Percentiles rank a stretch among this genome's conserved stretches.
phyloP scores from a whole-genome alignment of 2,797 vertebrate species.

The Enteromius mattozi region DNA sequence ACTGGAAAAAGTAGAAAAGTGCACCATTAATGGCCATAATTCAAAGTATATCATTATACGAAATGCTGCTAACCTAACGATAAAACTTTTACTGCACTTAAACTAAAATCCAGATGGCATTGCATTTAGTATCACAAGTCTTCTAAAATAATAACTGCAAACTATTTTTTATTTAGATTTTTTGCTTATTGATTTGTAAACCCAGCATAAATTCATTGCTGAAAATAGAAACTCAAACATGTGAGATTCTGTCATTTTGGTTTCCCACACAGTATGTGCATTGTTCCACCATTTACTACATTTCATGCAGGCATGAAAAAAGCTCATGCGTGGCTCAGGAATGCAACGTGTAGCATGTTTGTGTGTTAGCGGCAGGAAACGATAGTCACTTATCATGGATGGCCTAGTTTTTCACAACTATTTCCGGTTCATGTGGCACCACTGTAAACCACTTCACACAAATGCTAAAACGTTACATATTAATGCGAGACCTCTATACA shows the following conservation, averaged over 20 bases:
- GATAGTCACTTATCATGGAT: slow-evolving; percentile 53
- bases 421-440: slow-evolving; percentile 58
- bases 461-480: slow-evolving; percentile 39
- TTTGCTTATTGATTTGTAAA: background rate
- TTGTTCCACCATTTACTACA: background rate
- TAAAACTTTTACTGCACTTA: background rate
- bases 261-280: slow-evolving; percentile 22
- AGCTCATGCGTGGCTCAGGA: slow-evolving; percentile 1
- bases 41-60: background rate
- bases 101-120: background rate
- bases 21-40: background rate
- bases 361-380: slow-evolving; percentile 56
- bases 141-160: background rate
- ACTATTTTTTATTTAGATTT: background rate
- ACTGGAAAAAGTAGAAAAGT: background rate
- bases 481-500: slow-evolving; percentile 33
- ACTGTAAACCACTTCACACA: slow-evolving; percentile 21
- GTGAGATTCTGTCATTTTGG: background rate
- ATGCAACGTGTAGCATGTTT: slow-evolving; percentile 37
- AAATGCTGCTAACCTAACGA: background rate
- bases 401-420: slow-evolving; percentile 60
- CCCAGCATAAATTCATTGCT: background rate
- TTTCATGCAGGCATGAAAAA: slow-evolving; percentile 11
- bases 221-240: background rate
- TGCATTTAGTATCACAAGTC: background rate